A percentile compares a stretch with the other conserved stretches of the same genome.
These are phyloP conservation scores for Falco peregrinus DNA, from an alignment of 2,797 vertebrate species.

Conservation along the genomic window DNA sequence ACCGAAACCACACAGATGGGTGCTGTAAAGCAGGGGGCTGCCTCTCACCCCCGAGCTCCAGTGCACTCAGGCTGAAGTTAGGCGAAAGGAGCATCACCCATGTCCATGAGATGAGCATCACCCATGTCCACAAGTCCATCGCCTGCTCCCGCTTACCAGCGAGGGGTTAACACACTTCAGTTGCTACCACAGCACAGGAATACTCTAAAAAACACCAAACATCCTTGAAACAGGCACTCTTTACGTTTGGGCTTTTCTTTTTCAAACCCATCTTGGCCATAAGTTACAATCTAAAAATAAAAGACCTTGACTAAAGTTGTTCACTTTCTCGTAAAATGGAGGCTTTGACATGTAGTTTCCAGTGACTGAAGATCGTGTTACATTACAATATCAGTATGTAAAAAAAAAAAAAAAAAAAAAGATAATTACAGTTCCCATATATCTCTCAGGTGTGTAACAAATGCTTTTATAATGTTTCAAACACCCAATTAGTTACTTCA, in stretches of 20 bases:
- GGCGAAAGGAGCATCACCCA: too few species aligned
- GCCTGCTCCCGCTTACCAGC: neutral
- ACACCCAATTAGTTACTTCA: conserved; percentile 62
- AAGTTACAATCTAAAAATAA: neutral
- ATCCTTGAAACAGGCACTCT: neutral
- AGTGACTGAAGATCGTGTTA: conserved; percentile 12
- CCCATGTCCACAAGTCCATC: rapidly evolving
- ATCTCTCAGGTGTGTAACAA: conserved; percentile 14
- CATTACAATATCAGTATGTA: neutral
- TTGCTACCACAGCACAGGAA: neutral
- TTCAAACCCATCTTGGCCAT: neutral
- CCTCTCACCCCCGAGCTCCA: neutral
- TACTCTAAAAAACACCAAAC: neutral
- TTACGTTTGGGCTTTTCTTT: neutral
- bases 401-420: neutral
- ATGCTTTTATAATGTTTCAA: conserved; percentile 46
- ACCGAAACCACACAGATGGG: neutral
- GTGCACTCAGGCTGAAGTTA: neutral
- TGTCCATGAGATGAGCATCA: neutral
- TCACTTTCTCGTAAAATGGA: neutral
- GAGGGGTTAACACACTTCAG: rapidly evolving
- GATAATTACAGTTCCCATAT: conserved; percentile 51
- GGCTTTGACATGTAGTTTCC: neutral
- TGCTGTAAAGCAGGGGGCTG: too few species aligned
- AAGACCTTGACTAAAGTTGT: neutral